Evolutionary conservation across 2,797 vertebrate species (phyloP).

Genomic region (Gila robusta): DNA sequence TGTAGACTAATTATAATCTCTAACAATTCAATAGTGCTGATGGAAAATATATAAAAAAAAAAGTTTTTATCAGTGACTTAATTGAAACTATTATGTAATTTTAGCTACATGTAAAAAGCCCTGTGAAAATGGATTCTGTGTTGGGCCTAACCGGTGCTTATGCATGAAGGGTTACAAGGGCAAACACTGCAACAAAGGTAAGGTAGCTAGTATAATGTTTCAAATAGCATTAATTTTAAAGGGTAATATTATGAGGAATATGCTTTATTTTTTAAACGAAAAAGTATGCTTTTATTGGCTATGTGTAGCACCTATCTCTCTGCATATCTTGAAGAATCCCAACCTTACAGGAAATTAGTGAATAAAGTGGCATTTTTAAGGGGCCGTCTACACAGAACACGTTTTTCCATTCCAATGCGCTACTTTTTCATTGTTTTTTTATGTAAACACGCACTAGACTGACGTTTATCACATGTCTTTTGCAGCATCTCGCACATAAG

Average conservation of each 20-base stretch:
- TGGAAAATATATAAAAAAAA: background rate
- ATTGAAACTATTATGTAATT: background rate
- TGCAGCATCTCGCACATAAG: no score
- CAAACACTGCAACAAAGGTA: slow-evolving; percentile 74
- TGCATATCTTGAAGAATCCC: background rate
- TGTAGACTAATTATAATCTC: background rate
- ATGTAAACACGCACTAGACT: no score
- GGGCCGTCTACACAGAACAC: no score
- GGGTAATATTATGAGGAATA: background rate
- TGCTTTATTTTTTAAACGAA: background rate
- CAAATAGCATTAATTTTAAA: background rate
- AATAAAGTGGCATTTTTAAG: background rate
- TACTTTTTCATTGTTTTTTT: no score
- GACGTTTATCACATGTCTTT: no score
- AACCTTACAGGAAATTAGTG: background rate
- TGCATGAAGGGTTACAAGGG: slow-evolving; percentile 74
- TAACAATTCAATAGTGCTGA: background rate
- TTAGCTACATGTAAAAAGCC: slow-evolving; percentile 71
- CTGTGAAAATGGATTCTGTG: slow-evolving; percentile 73
- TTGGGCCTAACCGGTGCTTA: slow-evolving; percentile 72
- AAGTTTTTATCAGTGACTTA: background rate
- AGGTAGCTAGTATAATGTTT: background rate
- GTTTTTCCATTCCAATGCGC: no score
- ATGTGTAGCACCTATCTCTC: background rate
- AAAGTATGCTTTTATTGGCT: background rate